Percentiles rank a stretch among this genome's conserved stretches.
Evolutionary conservation across 2,113 vertebrate genomes (phyloP).

Genomic region (Pelusios castaneus): DNA sequence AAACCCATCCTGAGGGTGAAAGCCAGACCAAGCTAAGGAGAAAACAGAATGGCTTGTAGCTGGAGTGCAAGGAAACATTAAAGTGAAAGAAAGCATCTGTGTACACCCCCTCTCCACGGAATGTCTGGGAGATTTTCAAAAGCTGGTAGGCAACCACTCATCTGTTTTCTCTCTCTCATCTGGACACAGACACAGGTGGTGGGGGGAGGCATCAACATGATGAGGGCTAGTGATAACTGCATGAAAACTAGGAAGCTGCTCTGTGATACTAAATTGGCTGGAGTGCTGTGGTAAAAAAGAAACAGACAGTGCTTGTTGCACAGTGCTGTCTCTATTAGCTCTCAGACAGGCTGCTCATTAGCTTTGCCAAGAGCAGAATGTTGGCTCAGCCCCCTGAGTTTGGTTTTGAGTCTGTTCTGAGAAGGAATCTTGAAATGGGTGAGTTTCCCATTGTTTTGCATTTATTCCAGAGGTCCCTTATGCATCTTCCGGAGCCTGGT

Average conservation of each 20-base stretch:
- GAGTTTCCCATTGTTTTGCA: background rate
- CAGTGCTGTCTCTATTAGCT: background rate
- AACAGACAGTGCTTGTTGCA: background rate
- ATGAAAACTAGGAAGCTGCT: background rate
- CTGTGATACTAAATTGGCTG: background rate
- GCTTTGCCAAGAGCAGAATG: background rate
- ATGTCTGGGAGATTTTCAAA: background rate
- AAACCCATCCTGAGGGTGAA: background rate
- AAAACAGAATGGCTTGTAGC: accelerated
- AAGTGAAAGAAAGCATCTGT: background rate
- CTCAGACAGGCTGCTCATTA: background rate
- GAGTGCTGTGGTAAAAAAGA: background rate
- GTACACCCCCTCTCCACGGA: background rate
- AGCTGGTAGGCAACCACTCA: background rate
- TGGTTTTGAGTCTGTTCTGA: background rate
- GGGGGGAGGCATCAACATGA: background rate
- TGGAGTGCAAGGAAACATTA: background rate
- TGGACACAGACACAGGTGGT: background rate
- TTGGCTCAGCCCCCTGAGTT: background rate
- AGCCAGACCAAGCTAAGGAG: background rate
- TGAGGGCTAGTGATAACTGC: background rate
- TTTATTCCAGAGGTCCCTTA: background rate
- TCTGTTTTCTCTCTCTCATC: accelerated
- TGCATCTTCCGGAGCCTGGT: background rate
- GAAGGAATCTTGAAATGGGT: background rate